Evolutionary conservation across 2,888 invertebrate species (phyloP).

Genomic region (Melanchra persicariae): DNA sequence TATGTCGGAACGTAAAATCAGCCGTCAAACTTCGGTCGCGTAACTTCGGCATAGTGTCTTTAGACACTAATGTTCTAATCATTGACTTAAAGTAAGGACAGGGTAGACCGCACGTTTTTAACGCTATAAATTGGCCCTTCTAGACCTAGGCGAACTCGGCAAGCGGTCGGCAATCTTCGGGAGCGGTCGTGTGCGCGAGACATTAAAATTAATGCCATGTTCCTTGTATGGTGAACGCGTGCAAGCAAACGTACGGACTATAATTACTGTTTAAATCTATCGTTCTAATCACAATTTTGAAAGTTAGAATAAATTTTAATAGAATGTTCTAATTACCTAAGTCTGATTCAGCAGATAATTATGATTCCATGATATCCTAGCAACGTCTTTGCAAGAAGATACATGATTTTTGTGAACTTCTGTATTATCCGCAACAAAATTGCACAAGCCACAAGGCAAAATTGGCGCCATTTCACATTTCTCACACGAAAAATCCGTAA

Average conservation of each 20-base stretch:
- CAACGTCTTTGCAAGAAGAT: conserved; percentile 53
- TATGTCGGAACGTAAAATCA: too few species aligned
- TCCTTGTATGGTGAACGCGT: neutral
- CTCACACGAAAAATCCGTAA: conserved; percentile 41
- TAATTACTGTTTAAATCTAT: neutral
- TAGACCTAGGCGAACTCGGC: too few species aligned
- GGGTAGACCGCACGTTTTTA: too few species aligned
- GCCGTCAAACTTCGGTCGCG: too few species aligned
- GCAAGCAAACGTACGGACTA: neutral
- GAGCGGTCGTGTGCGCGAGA: too few species aligned
- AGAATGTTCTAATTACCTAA: conserved; percentile 15
- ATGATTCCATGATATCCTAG: conserved; percentile 55
- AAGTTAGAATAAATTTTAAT: neutral
- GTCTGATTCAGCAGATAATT: conserved; percentile 58
- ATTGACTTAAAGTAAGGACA: too few species aligned
- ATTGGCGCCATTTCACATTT: conserved; percentile 50
- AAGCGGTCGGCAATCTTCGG: too few species aligned
- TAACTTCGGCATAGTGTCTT: too few species aligned
- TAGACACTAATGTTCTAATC: too few species aligned
- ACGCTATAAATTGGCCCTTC: too few species aligned
- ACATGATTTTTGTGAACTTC: conserved; percentile 55
- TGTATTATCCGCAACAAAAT: conserved; percentile 38
- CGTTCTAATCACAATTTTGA: neutral
- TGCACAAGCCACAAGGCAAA: conserved; percentile 54
- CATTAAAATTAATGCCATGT: too few species aligned